A percentile compares a stretch with the other conserved stretches of the same genome.
Conservation (phyloP, 2,113 vertebrate genomes). For the Picathartes gymnocephalus region DNA sequence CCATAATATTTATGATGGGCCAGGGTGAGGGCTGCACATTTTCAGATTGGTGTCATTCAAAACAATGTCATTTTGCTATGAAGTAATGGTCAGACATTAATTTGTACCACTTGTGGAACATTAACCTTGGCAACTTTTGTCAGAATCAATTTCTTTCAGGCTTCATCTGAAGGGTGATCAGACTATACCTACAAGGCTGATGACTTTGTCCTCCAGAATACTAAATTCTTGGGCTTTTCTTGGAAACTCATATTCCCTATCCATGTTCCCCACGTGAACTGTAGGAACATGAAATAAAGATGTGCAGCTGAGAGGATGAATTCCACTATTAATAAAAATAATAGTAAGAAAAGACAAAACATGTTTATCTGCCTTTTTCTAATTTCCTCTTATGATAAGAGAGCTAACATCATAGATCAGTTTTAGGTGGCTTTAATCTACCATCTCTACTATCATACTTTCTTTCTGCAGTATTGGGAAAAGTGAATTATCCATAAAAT, state of each 20-base stretch:
- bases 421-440: neutral
- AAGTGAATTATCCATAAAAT: neutral
- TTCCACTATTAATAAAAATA: neutral
- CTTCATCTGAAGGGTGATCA: neutral
- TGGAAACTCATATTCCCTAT: neutral
- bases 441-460: neutral
- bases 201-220: neutral
- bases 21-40: neutral
- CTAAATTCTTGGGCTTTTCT: neutral
- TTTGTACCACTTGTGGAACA: neutral
- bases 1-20: neutral
- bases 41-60: neutral
- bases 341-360: neutral
- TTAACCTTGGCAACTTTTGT: neutral
- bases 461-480: neutral
- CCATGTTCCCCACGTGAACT: neutral
- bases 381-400: neutral
- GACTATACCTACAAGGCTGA: neutral
- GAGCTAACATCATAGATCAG: neutral
- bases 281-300: neutral
- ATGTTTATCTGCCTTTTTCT: rapidly evolving
- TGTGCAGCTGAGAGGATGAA: neutral
- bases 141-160: neutral
- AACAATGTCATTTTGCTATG: neutral
- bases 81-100: neutral